Base-by-base conservation (phyloP, 2,888 invertebrate genomes). In the Aporophyla nigra region DNA sequence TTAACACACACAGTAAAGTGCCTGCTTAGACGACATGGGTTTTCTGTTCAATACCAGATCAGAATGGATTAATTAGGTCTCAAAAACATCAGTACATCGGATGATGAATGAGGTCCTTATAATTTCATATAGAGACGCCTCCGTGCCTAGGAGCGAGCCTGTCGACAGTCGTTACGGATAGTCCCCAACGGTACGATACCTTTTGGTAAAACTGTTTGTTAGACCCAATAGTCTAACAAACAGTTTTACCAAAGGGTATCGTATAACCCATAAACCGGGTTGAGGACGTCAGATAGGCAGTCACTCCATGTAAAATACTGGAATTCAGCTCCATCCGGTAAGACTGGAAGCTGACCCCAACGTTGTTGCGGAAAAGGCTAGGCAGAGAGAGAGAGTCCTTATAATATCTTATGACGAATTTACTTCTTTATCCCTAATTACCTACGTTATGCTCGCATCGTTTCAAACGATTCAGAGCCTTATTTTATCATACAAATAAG, bases 351-450 rank as follows among this genome's bases (percentile, higher is more conserved):
- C 6, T 6, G 12, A 33, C 61, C 12, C 1, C 12, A 10, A 21
- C 21, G 33, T 33, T 33, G 33, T 14, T 61, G 21, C n/a, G n/a
- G n/a, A n/a, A n/a, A n/a, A 33, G 21, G 21, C 21, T 61, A 33
- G 12, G 12, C 19, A 59, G 27, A 21, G 59, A 61, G 59, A 61
- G 21, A 61, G 61, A 33, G 59, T 59, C 10, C 6, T 24, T 66
- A 27, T 16, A 61, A 46, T 70, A n/a, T 24, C 12, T 76, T 49
- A 58, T 54, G 5, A 65, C 24, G 54, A 19, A 14, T 40, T 71
- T 59, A 69, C 21, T n/a, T n/a, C n/a, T n/a, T n/a, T n/a, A n/a
- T n/a, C n/a, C n/a, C n/a, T n/a, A n/a, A n/a, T n/a, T n/a, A n/a
- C n/a, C n/a, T n/a, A n/a, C n/a, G n/a, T n/a, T n/a, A n/a, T n/a